Conservation (phyloP, 2,113 vertebrate species). For the Oceanites oceanicus region DNA sequence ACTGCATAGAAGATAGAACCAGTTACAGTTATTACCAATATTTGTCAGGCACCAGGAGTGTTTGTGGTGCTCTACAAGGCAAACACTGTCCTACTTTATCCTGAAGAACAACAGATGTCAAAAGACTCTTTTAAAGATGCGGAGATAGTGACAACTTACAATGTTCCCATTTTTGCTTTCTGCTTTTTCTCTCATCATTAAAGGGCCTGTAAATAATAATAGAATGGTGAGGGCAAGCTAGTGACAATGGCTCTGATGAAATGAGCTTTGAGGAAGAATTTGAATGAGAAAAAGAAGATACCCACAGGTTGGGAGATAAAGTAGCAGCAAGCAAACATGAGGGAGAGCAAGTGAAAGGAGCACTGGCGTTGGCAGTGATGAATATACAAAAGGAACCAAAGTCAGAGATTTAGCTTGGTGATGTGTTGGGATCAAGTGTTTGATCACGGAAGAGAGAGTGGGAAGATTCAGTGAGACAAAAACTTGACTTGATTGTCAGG, state of each 20-base stretch:
- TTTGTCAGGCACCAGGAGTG: background rate
- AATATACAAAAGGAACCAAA: background rate
- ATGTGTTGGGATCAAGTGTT: background rate
- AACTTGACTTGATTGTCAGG: background rate
- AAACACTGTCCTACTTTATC: background rate
- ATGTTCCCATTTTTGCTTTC: background rate
- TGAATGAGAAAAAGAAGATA: background rate
- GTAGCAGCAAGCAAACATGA: background rate
- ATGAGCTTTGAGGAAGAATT: background rate
- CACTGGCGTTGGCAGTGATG: background rate
- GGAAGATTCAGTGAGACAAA: background rate
- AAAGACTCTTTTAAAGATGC: background rate
- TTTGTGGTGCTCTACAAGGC: background rate
- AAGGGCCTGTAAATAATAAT: background rate
- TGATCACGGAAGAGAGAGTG: background rate
- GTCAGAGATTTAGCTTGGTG: background rate
- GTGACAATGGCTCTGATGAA: background rate
- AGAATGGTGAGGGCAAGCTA: background rate
- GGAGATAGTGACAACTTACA: background rate
- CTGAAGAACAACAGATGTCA: background rate
- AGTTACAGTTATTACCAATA: background rate
- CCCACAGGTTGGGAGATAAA: background rate
- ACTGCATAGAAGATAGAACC: background rate
- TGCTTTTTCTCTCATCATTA: background rate
- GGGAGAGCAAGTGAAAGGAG: background rate